Conservation (phyloP, 2,888 invertebrate genomes). For the Phengaris arion region DNA sequence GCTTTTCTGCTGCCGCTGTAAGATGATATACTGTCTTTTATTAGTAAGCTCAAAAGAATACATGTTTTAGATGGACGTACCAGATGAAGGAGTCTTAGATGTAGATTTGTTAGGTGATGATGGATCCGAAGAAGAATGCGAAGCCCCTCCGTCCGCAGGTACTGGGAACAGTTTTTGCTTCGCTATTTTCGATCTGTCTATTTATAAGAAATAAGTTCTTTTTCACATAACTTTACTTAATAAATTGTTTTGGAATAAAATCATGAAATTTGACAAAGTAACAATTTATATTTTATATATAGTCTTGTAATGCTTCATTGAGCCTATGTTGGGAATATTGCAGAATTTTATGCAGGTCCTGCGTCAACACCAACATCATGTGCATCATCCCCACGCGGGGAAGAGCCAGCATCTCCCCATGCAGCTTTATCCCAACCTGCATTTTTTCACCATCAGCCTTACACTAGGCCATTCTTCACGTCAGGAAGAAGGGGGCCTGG, state of each 20-base stretch:
- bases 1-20: not conserved
- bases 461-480: constrained; percentile 70
- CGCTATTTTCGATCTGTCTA: not conserved
- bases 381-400: constrained; percentile 81
- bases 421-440: constrained; percentile 59
- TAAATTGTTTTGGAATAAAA: too few relatives aligned
- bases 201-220: not conserved
- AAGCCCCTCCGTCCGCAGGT: constrained; percentile 80
- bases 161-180: constrained; percentile 41
- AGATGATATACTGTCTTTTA: not conserved
- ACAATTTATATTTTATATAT: too few relatives aligned
- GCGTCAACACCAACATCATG: constrained; percentile 83
- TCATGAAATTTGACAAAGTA: too few relatives aligned
- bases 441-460: constrained; percentile 71
- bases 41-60: constrained; percentile 8
- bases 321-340: constrained; percentile 31
- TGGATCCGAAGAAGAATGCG: constrained; percentile 86
- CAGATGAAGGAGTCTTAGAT: constrained; percentile 78
- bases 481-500: constrained; percentile 87
- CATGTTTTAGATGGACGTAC: constrained; percentile 71
- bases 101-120: constrained; percentile 87
- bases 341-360: constrained; percentile 80
- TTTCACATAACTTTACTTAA: not conserved
- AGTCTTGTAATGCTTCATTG: too few relatives aligned
- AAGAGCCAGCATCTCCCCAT: constrained; percentile 82